A percentile compares a stretch with the other conserved stretches of the same genome.
Evolutionary conservation across 1,140 invertebrate genomes (phyloP).

Genomic region (Drosophila navojoa): DNA sequence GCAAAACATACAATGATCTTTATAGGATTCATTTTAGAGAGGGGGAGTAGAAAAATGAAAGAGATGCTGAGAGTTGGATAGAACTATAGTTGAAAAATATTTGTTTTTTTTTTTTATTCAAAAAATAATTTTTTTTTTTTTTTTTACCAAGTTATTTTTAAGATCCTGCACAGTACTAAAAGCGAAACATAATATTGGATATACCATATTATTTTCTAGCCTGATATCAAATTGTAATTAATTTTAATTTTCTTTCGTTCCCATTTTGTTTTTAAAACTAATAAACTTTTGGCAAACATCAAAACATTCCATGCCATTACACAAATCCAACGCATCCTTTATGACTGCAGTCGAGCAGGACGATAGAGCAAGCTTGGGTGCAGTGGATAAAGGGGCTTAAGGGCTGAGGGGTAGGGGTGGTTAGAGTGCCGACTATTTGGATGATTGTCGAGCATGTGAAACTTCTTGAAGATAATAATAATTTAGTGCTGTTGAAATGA

Average conservation of each 20-base stretch:
- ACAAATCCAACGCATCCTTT: constrained; percentile 68
- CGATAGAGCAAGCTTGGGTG: not conserved
- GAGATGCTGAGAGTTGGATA: too few species aligned
- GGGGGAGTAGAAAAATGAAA: too few species aligned
- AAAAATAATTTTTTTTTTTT: too few species aligned
- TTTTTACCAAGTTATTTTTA: too few species aligned
- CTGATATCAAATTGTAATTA: not conserved
- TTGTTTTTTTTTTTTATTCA: too few species aligned
- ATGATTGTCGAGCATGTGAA: constrained; percentile 81
- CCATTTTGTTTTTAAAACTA: constrained; percentile 22
- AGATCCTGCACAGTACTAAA: too few species aligned
- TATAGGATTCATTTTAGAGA: too few species aligned
- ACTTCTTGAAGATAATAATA: constrained; percentile 84
- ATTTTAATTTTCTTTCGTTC: not conserved
- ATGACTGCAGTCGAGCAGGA: constrained; percentile 42
- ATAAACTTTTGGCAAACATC: constrained; percentile 63
- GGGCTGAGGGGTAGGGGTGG: constrained; percentile 10
- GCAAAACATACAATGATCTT: too few species aligned
- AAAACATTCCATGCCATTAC: constrained; percentile 78
- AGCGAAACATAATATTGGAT: too few species aligned
- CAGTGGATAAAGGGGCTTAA: not conserved
- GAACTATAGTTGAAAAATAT: too few species aligned
- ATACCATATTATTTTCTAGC: too few species aligned
- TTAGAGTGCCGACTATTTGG: constrained; percentile 44
- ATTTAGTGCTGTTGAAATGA: constrained; percentile 84